A percentile compares a stretch with the other conserved stretches of the same genome.
Evolutionary conservation across 2,888 invertebrate genomes (phyloP).

Genomic region (Drosophila fulvimacula): DNA sequence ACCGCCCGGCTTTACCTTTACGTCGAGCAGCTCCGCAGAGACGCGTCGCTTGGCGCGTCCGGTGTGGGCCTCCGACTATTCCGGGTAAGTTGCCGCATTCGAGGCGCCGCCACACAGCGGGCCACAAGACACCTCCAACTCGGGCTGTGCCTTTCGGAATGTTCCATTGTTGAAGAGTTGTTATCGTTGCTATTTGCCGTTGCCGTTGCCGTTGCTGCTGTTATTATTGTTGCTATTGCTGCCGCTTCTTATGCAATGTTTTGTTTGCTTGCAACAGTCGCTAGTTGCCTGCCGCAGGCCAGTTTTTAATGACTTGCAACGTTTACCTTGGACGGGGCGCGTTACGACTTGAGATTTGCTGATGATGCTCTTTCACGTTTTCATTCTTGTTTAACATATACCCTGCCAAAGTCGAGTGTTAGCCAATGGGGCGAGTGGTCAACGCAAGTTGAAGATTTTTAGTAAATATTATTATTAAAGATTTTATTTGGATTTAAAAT

Average conservation of each 20-base stretch:
- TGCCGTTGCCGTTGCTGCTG: conserved; percentile 20
- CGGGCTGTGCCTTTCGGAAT: conserved; percentile 41
- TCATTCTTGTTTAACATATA: conserved; percentile 20
- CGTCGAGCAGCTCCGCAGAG: conserved; percentile 78
- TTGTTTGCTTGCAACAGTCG: conserved; percentile 44
- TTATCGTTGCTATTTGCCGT: conserved; percentile 39
- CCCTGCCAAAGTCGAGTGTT: conserved; percentile 3
- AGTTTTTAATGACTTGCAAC: conserved; percentile 73
- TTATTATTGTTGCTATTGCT: conserved; percentile 31
- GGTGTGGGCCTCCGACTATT: conserved; percentile 88
- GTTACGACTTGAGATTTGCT: conserved; percentile 58
- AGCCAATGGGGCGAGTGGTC: not conserved
- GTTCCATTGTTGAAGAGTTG: conserved; percentile 71
- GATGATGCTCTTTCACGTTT: conserved; percentile 26
- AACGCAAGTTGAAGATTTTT: too few species aligned
- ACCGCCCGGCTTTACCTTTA: conserved; percentile 43
- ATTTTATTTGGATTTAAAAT: too few species aligned
- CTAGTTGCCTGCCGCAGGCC: conserved; percentile 65
- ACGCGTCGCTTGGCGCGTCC: conserved; percentile 82
- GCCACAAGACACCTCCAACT: conserved; percentile 20
- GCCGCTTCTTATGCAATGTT: conserved; percentile 43
- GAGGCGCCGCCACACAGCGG: conserved; percentile 19
- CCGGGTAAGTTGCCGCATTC: conserved; percentile 86
- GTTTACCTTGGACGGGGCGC: conserved; percentile 62
- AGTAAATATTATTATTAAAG: too few species aligned